Conservation (phyloP, 2,888 invertebrate species). For the Emmelina monodactyla region DNA sequence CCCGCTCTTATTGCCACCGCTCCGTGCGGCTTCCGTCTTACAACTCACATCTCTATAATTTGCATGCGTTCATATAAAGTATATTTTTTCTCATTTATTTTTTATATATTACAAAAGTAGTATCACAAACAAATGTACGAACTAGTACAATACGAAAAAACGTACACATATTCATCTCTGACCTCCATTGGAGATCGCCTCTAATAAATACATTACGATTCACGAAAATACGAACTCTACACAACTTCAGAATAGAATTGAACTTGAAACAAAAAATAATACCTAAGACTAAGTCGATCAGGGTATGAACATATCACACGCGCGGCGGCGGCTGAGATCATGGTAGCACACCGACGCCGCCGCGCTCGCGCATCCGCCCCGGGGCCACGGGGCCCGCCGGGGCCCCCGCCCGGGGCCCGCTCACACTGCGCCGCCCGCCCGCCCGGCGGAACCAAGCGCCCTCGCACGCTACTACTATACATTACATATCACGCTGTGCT, state of each 20-base stretch:
- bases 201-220: conserved; percentile 60
- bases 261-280: conserved; percentile 62
- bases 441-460: too few species aligned
- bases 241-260: conserved; percentile 60
- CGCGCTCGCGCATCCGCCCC: conserved; percentile 33
- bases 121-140: conserved; percentile 68
- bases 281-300: conserved; percentile 56
- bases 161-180: conserved; percentile 46
- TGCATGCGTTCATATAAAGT: conserved; percentile 54
- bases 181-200: conserved; percentile 40
- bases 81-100: conserved; percentile 53
- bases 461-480: conserved; percentile 57
- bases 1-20: conserved; percentile 2
- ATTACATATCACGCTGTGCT: conserved; percentile 68
- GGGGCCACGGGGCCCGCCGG: conserved; percentile 14
- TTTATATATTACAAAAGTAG: conserved; percentile 67
- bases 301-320: conserved; percentile 51
- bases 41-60: conserved; percentile 38
- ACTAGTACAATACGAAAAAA: conserved; percentile 61
- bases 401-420: conserved; percentile 16
- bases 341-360: conserved; percentile 40
- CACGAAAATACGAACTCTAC: conserved; percentile 56
- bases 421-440: conserved; percentile 15
- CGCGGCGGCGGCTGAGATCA: conserved; percentile 60
- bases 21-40: conserved; percentile 18